These are phyloP conservation scores for Siniperca chuatsi DNA, from an alignment of 2,113 vertebrate species.

Conservation along the genomic window DNA sequence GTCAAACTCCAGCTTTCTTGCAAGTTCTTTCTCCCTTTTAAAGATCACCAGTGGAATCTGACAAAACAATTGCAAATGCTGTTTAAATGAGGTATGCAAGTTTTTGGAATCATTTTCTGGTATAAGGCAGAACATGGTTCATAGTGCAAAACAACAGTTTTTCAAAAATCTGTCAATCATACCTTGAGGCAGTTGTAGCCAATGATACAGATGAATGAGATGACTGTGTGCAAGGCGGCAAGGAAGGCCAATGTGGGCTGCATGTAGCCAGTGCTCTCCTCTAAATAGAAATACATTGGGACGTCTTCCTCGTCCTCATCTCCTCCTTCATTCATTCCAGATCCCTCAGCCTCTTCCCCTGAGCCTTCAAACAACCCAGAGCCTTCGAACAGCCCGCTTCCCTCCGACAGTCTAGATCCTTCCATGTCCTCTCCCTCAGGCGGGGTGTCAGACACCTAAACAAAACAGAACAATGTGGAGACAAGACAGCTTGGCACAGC, in stretches of 20 bases:
- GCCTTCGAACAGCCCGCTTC: conserved; percentile 80
- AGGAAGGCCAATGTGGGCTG: conserved; percentile 89
- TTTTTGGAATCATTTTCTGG: background rate
- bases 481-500: background rate
- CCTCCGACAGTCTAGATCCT: conserved; percentile 78
- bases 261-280: conserved; percentile 98
- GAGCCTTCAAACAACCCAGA: conserved; percentile 83
- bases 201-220: conserved; percentile 96
- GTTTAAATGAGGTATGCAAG: background rate
- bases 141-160: background rate
- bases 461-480: background rate
- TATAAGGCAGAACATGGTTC: background rate
- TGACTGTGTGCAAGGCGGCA: conserved; percentile 89
- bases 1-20: conserved; percentile 94
- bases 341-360: conserved; percentile 84
- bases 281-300: conserved; percentile 92
- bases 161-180: conserved; percentile 12
- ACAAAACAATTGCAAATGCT: background rate
- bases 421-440: conserved; percentile 82
- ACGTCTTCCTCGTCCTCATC: conserved; percentile 88
- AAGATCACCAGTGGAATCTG: conserved; percentile 95
- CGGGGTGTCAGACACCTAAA: conserved; percentile 90
- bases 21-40: conserved; percentile 94
- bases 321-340: conserved; percentile 81
- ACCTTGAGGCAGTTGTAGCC: conserved; percentile 97